Base-by-base conservation (phyloP, 2,888 invertebrate species). In the Aradus depressus region DNA sequence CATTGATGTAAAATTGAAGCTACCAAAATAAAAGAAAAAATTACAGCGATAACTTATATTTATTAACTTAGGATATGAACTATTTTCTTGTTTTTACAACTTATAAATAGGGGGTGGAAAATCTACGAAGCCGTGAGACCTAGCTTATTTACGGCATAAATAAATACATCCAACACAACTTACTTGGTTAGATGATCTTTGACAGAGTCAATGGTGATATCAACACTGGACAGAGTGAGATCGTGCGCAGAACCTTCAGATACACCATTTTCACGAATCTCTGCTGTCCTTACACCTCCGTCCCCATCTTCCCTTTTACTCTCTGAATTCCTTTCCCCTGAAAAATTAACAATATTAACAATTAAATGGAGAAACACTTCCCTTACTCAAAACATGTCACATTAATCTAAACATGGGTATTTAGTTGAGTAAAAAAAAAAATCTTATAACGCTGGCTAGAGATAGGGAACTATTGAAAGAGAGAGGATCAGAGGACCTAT, bases 201-300 rank as follows among this genome's bases (percentile, higher is more conserved):
- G 44, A 93, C 89, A 25, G 91, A 92, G 73, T 95, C 93, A 58
- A 92, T 86, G 3, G 93, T 93, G 65, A 93, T 91, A 70, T 92
- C 92, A 54, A 80, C 75, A 34, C 79, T 80, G 62, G 62, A 58
- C 6, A 60, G 39, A 2, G 51, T 51, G 12, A 62, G 60, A 41
- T 80, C 49, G 70, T 72, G 44, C 73, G 74, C 3, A 75, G 76
- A 60, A 66, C 64, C 67, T 65, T 53, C 68, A 66, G 55, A 65
- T 63, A 65, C 76, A 55, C 66, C 79, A 65, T 72, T 81, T 69
- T 55, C 59, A 49, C 56, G 58, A 16, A 57, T 54, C 44, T 56
- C 57, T 18, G 63, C 65, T 8, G 54, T 55, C 18, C n/a, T n/a
- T n/a, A n/a, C n/a, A 18, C 50, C 47, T 3, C 35, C 52, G 18